phyloP scores from a whole-genome alignment of 2,113 vertebrate genomes.

The Condylura cristata region DNA sequence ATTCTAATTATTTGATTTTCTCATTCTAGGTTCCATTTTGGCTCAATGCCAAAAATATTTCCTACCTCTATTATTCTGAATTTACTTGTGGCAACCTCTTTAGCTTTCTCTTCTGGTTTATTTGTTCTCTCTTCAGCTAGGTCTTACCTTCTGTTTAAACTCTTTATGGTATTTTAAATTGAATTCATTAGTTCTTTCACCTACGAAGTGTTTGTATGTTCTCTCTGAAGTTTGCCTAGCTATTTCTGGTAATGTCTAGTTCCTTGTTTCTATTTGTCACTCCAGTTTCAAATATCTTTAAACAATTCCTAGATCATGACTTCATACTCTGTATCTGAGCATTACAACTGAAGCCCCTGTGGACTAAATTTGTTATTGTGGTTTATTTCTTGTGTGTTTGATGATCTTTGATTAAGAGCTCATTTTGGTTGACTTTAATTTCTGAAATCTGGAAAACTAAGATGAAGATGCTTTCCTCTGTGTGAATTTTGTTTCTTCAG shows the following conservation, averaged over 20 bases:
- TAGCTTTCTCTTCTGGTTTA: background rate
- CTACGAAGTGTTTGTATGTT: background rate
- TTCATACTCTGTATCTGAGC: background rate
- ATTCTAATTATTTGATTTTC: background rate
- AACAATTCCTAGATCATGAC: background rate
- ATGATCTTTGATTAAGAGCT: background rate
- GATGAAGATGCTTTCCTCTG: background rate
- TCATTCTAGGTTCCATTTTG: background rate
- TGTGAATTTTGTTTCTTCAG: constrained; percentile 10
- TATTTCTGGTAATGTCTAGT: background rate
- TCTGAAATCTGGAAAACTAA: background rate
- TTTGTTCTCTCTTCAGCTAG: background rate
- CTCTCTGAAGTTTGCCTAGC: background rate
- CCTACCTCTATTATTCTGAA: background rate
- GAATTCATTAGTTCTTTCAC: no score
- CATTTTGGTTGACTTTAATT: constrained; percentile 16
- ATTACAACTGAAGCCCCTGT: background rate
- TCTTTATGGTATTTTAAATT: no score
- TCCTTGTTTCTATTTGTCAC: background rate
- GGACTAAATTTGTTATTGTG: background rate
- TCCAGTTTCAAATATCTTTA: background rate
- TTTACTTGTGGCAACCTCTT: background rate
- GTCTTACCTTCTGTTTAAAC: background rate
- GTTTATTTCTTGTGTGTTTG: background rate
- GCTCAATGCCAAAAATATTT: background rate